Conservation (phyloP, 2,113 vertebrate species). For the Labeo catla region DNA sequence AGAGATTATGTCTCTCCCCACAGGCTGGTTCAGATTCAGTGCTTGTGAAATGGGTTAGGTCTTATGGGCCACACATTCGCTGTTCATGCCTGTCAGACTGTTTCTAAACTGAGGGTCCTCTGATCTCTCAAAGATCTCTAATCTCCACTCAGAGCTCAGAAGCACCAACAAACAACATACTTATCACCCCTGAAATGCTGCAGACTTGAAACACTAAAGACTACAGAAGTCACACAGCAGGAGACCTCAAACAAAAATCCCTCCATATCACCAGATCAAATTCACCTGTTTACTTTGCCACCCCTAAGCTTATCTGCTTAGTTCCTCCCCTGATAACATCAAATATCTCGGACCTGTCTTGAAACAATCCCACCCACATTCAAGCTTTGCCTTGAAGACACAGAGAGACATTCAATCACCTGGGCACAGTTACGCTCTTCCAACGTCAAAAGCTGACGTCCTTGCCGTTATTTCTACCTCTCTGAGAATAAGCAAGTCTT, state of each 20-base stretch:
- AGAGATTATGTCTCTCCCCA: neutral
- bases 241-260: neutral
- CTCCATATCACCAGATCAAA: conserved; percentile 4
- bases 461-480: neutral
- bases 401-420: conserved; percentile 15
- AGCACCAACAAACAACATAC: conserved; percentile 10
- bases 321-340: neutral
- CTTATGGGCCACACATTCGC: neutral
- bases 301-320: neutral
- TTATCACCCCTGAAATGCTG: conserved; percentile 3
- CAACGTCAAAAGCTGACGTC: neutral
- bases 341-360: neutral
- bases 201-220: neutral
- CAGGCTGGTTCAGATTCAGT: neutral
- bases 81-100: conserved; percentile 5
- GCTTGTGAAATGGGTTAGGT: neutral
- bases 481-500: neutral
- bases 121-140: neutral
- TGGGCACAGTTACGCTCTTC: neutral
- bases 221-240: neutral
- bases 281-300: neutral
- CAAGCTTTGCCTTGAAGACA: conserved; percentile 16
- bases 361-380: neutral
- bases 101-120: neutral
- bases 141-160: neutral